phyloP scores from a whole-genome alignment of 2,113 vertebrate species.

The Mus pahari region DNA sequence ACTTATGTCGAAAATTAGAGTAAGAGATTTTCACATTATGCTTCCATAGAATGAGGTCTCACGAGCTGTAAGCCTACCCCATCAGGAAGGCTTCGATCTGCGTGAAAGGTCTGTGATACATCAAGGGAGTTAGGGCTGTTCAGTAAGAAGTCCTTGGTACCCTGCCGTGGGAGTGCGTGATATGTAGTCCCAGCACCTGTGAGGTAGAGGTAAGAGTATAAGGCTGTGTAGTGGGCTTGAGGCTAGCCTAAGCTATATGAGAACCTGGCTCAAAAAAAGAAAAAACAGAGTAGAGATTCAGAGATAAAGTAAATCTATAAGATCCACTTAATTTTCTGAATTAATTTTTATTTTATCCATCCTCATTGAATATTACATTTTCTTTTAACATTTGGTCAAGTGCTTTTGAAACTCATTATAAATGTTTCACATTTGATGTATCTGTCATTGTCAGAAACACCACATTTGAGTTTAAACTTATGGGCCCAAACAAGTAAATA shows the following conservation, averaged over 20 bases:
- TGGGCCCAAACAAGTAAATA: constrained; percentile 27
- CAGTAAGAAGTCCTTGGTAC: not conserved
- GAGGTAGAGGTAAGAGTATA: not conserved
- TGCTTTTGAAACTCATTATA: constrained; percentile 51
- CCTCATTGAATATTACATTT: constrained; percentile 45
- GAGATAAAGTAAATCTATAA: not conserved
- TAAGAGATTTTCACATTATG: not conserved
- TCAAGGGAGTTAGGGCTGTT: constrained; percentile 7
- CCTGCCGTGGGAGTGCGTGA: accelerated
- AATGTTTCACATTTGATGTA: constrained; percentile 48
- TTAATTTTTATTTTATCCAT: constrained; percentile 60
- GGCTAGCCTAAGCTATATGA: not conserved
- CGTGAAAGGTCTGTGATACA: not conserved
- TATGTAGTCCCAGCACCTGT: not conserved
- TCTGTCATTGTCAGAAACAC: constrained; percentile 58
- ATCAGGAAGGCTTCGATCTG: not conserved
- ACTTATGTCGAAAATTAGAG: not conserved
- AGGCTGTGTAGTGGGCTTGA: not conserved
- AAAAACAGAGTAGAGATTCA: not conserved
- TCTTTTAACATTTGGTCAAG: constrained; percentile 57
- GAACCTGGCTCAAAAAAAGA: not conserved
- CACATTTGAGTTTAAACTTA: constrained; percentile 64
- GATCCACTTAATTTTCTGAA: constrained; percentile 50
- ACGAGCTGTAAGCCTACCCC: not conserved
- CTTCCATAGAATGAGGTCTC: constrained; percentile 1